These are phyloP conservation scores for Anticlea derivata DNA, from an alignment of 2,888 invertebrate genomes.

Conservation along the genomic window DNA sequence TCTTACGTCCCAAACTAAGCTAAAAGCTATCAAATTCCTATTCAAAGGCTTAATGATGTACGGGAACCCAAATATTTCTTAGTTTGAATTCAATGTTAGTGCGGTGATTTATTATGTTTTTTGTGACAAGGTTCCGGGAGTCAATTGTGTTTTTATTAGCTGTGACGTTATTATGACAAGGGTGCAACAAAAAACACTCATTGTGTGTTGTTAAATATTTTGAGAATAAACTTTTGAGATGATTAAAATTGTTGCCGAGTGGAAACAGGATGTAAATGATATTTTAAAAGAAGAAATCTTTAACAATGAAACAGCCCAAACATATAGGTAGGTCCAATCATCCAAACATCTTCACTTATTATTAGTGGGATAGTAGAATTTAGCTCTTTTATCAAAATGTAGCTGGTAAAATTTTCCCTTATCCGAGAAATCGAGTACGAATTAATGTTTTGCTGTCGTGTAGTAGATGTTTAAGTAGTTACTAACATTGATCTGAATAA, in stretches of 20 bases:
- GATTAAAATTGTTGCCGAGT: slow-evolving; percentile 22
- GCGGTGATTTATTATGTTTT: slow-evolving; percentile 64
- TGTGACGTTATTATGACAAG: slow-evolving; percentile 57
- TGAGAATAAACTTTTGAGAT: slow-evolving; percentile 29
- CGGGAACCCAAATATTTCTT: slow-evolving; percentile 28
- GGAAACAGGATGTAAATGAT: slow-evolving; percentile 10
- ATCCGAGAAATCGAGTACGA: too few species aligned
- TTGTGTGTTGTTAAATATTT: slow-evolving; percentile 46
- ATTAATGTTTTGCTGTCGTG: too few species aligned
- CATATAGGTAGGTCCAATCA: too few species aligned
- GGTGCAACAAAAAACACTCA: slow-evolving; percentile 47
- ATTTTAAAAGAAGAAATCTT: too few species aligned
- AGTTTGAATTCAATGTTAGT: slow-evolving; percentile 32
- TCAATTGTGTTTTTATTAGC: slow-evolving; percentile 65
- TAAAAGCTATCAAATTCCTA: slow-evolving; percentile 14
- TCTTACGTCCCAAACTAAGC: neutral
- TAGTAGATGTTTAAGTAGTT: neutral
- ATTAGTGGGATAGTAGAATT: too few species aligned
- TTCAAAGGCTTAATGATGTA: slow-evolving; percentile 25
- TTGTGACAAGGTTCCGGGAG: slow-evolving; percentile 68
- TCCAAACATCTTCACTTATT: too few species aligned
- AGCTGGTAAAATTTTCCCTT: too few species aligned
- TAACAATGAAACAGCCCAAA: too few species aligned
- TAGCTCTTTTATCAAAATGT: too few species aligned
- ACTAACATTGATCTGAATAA: slow-evolving; percentile 13